Evolutionary conservation across 2,888 invertebrate genomes (phyloP), one percentile per base, ranked within the genome.

Genomic region (Cataglyphis cursor): DNA sequence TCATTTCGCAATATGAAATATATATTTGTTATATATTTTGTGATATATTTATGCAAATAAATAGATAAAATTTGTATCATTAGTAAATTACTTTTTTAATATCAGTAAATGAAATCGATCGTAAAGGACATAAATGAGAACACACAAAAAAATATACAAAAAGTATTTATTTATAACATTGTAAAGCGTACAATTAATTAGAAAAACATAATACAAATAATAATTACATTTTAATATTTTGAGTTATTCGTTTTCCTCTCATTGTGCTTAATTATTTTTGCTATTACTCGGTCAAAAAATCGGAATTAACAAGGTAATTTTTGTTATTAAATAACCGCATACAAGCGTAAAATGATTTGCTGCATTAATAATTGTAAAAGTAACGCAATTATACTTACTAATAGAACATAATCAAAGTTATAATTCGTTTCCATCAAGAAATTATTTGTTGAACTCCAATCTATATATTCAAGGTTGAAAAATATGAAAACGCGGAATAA

Each of bases 241-340:
- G 18, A 21, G 8, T 59, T 66, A 44, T 38, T 59, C 18, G 9
- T 31, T 78, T 35, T 59, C 28, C 21, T 68, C 10, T 28, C 18
- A 44, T 44, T 24, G 8, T 10, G 15, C 57, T 78, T 59, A 24
- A 68, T 78, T 68, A 78, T 59, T 61, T 68, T 59, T 68, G 35
- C 18, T 70, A 68, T 80, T 59, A 44, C 35, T 24, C 35, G 21
- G 68, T 70, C 21, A 80, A 44, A 80, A 44, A 61, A 80, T 70
- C 18, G 24, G 18, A 80, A 80, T 68, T 80, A 80, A 80, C 44
- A 41, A 44, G 44, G 59, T 24, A 24, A 80, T 80, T 68, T 80
- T 44, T 44, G 61, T 80, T 68, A 80, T 80, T 80, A 70, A 18
- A 78, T 80, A 70, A 64, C 48, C 59, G 48, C 78, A 61, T 61